These are phyloP conservation scores for Hipposideros armiger DNA, from an alignment of 2,113 vertebrate species.

Conservation along the genomic window DNA sequence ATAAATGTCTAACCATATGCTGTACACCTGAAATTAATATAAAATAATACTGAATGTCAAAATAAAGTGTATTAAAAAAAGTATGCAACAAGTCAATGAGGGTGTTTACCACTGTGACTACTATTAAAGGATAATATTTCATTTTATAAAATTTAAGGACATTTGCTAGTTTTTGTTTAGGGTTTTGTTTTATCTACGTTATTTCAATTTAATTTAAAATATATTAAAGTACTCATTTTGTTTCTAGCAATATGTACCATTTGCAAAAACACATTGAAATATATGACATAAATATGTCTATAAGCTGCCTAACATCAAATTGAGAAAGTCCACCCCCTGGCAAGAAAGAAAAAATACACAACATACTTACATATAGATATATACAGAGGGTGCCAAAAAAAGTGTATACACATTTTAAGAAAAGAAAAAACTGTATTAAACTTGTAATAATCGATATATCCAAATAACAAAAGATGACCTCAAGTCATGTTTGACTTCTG, in stretches of 20 bases:
- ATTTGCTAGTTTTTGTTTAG: not conserved
- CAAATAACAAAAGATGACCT: no score
- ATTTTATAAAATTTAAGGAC: not conserved
- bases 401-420: no score
- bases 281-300: not conserved
- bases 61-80: no score
- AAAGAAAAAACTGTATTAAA: no score
- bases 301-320: not conserved
- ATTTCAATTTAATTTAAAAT: conserved; percentile 21
- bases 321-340: not conserved
- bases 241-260: not conserved
- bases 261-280: not conserved
- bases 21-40: no score
- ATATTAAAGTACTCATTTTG: not conserved
- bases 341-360: not conserved
- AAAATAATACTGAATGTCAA: no score
- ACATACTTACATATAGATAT: no score
- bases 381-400: no score
- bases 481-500: no score
- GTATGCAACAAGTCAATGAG: no score
- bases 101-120: not conserved
- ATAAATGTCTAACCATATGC: no score
- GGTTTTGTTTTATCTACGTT: not conserved
- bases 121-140: not conserved
- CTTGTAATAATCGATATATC: no score